A percentile compares a stretch with the other conserved stretches of the same genome.
These are phyloP conservation scores for Erannis defoliaria DNA, from an alignment of 2,888 invertebrate species.

Conservation along the genomic window DNA sequence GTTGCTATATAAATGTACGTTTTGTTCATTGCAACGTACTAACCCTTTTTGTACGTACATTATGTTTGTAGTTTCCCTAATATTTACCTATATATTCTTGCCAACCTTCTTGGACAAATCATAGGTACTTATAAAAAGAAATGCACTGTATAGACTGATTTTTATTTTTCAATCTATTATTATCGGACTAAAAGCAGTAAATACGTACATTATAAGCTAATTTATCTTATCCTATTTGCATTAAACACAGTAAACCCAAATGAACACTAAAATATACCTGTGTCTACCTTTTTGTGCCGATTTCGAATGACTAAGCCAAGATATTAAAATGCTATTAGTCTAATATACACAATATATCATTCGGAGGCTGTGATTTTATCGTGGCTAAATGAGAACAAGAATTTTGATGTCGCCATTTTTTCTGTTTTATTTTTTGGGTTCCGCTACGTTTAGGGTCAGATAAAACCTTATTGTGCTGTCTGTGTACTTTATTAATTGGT, in stretches of 20 bases:
- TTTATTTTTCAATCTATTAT: no score
- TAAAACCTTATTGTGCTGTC: slow-evolving; percentile 3
- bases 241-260: not conserved
- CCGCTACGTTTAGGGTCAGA: not conserved
- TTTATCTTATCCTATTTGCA: not conserved
- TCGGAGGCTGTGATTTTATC: slow-evolving; percentile 67
- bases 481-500: not conserved
- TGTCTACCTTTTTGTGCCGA: slow-evolving; percentile 33
- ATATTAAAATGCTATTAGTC: slow-evolving; percentile 85
- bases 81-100: no score
- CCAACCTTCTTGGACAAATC: no score
- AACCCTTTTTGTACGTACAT: no score
- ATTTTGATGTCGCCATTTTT: slow-evolving; percentile 77
- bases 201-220: not conserved
- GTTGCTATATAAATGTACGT: no score
- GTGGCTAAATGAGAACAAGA: slow-evolving; percentile 77
- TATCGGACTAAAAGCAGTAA: not conserved
- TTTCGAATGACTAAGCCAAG: slow-evolving; percentile 73
- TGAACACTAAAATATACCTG: not conserved
- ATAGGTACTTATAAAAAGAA: no score
- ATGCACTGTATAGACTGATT: no score
- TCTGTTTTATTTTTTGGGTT: slow-evolving; percentile 26
- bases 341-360: slow-evolving; percentile 79
- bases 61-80: no score
- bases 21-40: no score